Base-by-base conservation (phyloP, 2,888 invertebrate genomes). In the Hermaeophaga mercurialis region DNA sequence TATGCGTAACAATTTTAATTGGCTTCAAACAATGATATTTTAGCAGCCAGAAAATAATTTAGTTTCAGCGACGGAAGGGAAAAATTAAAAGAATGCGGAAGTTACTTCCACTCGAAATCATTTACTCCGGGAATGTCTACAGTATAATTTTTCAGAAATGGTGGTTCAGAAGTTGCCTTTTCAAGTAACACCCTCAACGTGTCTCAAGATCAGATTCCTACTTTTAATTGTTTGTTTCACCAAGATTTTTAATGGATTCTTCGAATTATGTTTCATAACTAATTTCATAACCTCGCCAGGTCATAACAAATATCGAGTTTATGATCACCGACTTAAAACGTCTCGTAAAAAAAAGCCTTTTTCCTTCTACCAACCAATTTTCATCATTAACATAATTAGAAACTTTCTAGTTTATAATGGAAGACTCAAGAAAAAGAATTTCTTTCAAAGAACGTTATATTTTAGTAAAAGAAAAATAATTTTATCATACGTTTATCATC, bases 1-100 rank as follows among this genome's bases (percentile, higher is more conserved):
- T 73, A 71, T 72, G 70, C 68, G 64, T 70, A 74, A 72, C 73
- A 74, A 73, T 74, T 75, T 75, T 75, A 75, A 75, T 75, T 74
- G 74, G 72, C 74, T 73, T 69, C 68, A 69, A 72, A 71, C 70
- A 70, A 70, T 70, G 68, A 71, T 70, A 66, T 70, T 70, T 69
- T 65, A 66, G 63, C 64, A 67, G 64, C 63, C 57, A 22, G 57
- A 59, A 59, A 57, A 61, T 63, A 61, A 61, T 63, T 61, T 50
- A 57, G 61, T 59, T 57, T 34, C 59, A 54, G 56, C 39, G 48
- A 52, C 56, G 53, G 54, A 50, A 50, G 44, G 38, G 48, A 54
- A 54, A 54, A 57, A 57, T 57, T 47, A 54, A 52, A 60, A 60
- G 60, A 57, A 60, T 60, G 57, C 47, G 54, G 48, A 60, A 57